Evolutionary conservation across 1,140 invertebrate species (phyloP), one percentile per base, ranked within the genome.

Genomic region (Teleogryllus occipitalis): DNA sequence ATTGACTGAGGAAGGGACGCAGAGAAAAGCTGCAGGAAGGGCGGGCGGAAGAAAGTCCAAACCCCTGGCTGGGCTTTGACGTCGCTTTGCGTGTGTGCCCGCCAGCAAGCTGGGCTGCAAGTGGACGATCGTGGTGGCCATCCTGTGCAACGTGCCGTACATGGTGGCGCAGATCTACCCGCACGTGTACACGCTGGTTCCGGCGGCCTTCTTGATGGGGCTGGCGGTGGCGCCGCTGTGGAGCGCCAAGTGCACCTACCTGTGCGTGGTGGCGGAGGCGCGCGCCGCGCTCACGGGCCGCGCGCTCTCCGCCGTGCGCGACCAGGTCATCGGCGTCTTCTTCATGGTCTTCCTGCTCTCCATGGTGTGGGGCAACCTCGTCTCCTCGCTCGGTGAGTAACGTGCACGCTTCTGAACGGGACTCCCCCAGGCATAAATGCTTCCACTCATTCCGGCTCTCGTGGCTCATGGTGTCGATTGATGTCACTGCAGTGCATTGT

Each of bases 301-400:
- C 82, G 96, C 97, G 86, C 97, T 97, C 84, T 65, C 54, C 54
- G 54, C 18, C 54, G 54, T 65, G 54, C 54, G 54, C 54, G 54
- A 65, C 54, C 54, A 65, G 54, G 54, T 65, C 10, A 65, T 65
- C 10, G 95, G 96, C 0, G 88, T 96, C 6, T 97, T 97, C 87
- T 97, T 97, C 87, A 94, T 96, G 91, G 92, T 97, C 83, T 97
- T 97, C 84, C 96, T 98, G 86, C 92, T 95, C 87, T 93, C 96
- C 0, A 94, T 96, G 85, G 93, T 97, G 39, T 94, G 95, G 94
- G 96, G 96, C 0, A 98, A 98, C 85, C 88, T 97, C 0, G 94
- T 98, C 74, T 97, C 96, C 49, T 97, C 96, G 4, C 89, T 92
- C 82, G 90, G 92, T 92, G 86, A 88, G 86, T 65, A 0, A 5